Conservation (phyloP, 2,888 invertebrate species). For the Priapulus caudatus region DNA sequence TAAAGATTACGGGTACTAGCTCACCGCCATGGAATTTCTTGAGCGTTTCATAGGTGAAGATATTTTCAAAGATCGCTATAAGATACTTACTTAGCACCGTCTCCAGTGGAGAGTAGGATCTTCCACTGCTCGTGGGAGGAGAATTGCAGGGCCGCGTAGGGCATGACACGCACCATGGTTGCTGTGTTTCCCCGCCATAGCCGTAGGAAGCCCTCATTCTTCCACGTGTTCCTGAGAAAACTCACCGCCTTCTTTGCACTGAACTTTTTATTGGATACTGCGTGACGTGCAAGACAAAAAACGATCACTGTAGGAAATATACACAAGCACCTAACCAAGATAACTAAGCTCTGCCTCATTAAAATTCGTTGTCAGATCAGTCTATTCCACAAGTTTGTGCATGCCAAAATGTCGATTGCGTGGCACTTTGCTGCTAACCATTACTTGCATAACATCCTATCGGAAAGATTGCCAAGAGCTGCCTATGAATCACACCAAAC, state of each 20-base stretch:
- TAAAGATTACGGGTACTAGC: slow-evolving; percentile 19
- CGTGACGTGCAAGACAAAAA: slow-evolving; percentile 20
- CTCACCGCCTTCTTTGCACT: slow-evolving; percentile 40
- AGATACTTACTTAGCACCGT: too few relatives aligned
- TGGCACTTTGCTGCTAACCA: too few relatives aligned
- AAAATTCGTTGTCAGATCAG: too few relatives aligned
- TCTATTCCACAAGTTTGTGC: too few relatives aligned
- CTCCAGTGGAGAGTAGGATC: slow-evolving; percentile 55
- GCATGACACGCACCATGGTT: slow-evolving; percentile 90
- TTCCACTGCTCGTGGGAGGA: slow-evolving; percentile 97
- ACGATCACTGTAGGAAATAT: too few relatives aligned
- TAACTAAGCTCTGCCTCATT: too few relatives aligned
- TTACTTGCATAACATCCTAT: too few relatives aligned
- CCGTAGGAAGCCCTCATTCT: slow-evolving; percentile 63
- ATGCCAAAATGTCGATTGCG: too few relatives aligned
- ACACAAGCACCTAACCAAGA: too few relatives aligned
- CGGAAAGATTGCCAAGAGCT: too few relatives aligned
- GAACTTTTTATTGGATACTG: slow-evolving; percentile 39
- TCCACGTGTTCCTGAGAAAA: slow-evolving; percentile 48
- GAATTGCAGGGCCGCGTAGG: slow-evolving; percentile 95
- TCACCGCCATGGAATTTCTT: slow-evolving; percentile 65
- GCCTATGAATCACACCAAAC: too few relatives aligned
- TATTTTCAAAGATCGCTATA: too few relatives aligned
- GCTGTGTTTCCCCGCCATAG: slow-evolving; percentile 97
- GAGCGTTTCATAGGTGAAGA: slow-evolving; percentile 90